These are phyloP conservation scores for Hypomecis punctinalis DNA, from an alignment of 2,888 invertebrate species.

Conservation along the genomic window DNA sequence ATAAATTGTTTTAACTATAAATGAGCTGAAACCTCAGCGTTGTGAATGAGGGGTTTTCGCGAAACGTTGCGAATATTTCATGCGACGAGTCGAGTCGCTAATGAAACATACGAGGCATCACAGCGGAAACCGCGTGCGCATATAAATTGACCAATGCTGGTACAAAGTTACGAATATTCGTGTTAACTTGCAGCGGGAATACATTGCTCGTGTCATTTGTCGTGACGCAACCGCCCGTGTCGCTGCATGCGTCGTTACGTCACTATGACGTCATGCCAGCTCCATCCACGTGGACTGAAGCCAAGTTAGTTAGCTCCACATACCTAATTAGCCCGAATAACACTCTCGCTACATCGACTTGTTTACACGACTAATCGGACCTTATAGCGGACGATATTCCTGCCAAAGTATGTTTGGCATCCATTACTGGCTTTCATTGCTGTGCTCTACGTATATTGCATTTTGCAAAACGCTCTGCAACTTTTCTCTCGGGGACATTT, in stretches of 20 bases:
- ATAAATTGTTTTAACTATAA: slow-evolving; percentile 27
- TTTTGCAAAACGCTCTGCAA: slow-evolving; percentile 1
- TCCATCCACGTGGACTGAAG: slow-evolving; percentile 19
- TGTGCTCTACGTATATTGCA: not conserved
- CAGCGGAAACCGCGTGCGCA: slow-evolving; percentile 17
- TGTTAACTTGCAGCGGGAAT: slow-evolving; percentile 2
- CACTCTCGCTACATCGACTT: slow-evolving; percentile 13
- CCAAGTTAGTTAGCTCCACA: slow-evolving; percentile 7
- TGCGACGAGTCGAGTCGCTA: slow-evolving; percentile 15
- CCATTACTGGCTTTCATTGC: slow-evolving; percentile 6
- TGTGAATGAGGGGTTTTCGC: slow-evolving; percentile 21
- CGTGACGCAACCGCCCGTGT: slow-evolving; percentile 22
- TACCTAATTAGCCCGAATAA: slow-evolving; percentile 20
- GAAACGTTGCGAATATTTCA: slow-evolving; percentile 24
- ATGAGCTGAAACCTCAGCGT: slow-evolving; percentile 24
- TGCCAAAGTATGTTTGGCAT: slow-evolving; percentile 24
- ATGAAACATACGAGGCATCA: slow-evolving; percentile 11
- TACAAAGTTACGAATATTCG: slow-evolving; percentile 1
- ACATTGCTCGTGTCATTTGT: slow-evolving; percentile 1
- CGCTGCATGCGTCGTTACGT: slow-evolving; percentile 19
- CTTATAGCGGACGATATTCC: slow-evolving; percentile 10
- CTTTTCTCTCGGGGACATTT: not conserved
- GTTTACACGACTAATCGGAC: slow-evolving; percentile 18
- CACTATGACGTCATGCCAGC: slow-evolving; percentile 15
- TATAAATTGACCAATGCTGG: slow-evolving; percentile 10